Conservation (phyloP, 2,888 invertebrate genomes). For the Melieria picta region DNA sequence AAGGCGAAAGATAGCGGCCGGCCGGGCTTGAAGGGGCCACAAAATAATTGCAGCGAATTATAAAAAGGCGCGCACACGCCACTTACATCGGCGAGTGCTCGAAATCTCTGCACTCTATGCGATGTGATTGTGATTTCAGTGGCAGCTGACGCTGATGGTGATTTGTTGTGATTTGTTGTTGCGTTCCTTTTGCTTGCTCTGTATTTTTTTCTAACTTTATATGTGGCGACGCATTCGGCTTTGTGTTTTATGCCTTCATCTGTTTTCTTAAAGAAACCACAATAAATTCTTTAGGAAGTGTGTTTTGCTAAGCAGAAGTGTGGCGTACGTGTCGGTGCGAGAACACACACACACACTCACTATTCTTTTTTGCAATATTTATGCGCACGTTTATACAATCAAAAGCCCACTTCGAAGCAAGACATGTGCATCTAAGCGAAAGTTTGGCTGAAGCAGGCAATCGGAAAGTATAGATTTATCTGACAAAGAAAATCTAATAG, state of each 20-base stretch:
- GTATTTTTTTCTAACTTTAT: not conserved
- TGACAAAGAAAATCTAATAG: no score
- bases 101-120: not conserved
- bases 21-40: not conserved
- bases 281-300: no score
- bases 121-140: constrained; percentile 4
- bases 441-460: no score
- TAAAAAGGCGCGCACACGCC: constrained; percentile 11
- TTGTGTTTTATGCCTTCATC: not conserved
- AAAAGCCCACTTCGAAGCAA: no score
- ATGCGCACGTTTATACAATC: no score
- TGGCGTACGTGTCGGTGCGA: no score
- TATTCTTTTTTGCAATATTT: no score
- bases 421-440: no score
- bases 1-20: not conserved
- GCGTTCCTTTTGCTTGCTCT: not conserved
- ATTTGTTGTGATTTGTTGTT: constrained; percentile 25
- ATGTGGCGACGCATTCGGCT: no score
- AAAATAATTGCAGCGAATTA: not conserved
- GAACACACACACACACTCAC: no score
- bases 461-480: no score
- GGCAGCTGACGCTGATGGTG: not conserved
- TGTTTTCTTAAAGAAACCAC: not conserved
- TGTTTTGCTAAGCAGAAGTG: no score
- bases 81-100: not conserved